Base-by-base conservation (phyloP, 2,113 vertebrate species). In the Aplodontia rufa region DNA sequence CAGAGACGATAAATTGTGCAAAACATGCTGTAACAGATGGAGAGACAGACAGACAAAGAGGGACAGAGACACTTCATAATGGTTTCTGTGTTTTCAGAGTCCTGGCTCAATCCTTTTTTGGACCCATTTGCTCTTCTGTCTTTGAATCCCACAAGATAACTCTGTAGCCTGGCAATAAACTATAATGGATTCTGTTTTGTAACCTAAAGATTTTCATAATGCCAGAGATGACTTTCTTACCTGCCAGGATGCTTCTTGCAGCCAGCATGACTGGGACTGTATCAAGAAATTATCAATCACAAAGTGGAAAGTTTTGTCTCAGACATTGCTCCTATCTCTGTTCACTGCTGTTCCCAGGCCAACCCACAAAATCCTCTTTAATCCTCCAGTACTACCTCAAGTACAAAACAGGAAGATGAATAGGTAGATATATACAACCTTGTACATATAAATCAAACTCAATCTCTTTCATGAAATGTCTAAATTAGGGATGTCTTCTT, bases 51-150 rank as follows among this genome's bases (percentile, higher is more conserved):
- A 86, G 35, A 30, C n/a, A 58, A 30, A 78, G 17, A 68, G 64
- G 84, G 49, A 32, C 71, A 68, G 30, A 86, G 30, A 72, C 16
- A 8, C 1, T 62, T n/a, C 16, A 3, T 53, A 4, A 45, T 72
- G 45, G 45, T 86, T 79, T 49, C 87, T 90, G 40, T n/a, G 22
- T 62, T 90, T 91, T 79, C 74, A 86, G 62, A 90, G 72, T 10
- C 7, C 3, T 71, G 42, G 80, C 22, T 71, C 24, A 51, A n/a
- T 55, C 30, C 72, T 40, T 79, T 28, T 0, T 3, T 28, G 72
- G 42, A 40, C 80, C n/a, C 84, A 37, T 8, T 62, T 69, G n/a
- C 26, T 28, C 68, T 58, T 64, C 37, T 55, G 55, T 32, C 19
- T 13, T 79, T 45, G 37, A 86, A 75, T 42, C 12, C 53, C 88